Percentiles rank a stretch among this genome's conserved stretches.
Evolutionary conservation across 1,140 invertebrate genomes (phyloP).

Genomic region (Drosophila willistoni): DNA sequence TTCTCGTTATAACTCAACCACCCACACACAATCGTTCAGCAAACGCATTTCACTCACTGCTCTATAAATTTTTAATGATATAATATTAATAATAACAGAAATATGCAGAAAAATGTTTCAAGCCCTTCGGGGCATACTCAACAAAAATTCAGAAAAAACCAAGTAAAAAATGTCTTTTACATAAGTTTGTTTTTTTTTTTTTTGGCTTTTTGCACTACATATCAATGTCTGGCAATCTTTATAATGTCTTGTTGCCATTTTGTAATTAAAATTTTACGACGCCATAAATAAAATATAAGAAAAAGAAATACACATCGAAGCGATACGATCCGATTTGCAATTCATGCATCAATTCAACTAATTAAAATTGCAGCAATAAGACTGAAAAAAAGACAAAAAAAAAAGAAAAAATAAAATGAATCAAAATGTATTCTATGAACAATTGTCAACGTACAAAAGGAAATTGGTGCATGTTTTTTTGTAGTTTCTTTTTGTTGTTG

Average conservation of each 20-base stretch:
- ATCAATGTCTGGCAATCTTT: slow-evolving; percentile 52
- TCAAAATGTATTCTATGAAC: slow-evolving; percentile 55
- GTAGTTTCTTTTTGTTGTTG: too few species aligned
- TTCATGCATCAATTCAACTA: slow-evolving; percentile 59
- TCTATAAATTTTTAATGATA: slow-evolving; percentile 11
- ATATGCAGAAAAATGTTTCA: slow-evolving; percentile 4
- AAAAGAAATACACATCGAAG: slow-evolving; percentile 36
- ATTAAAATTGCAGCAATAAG: slow-evolving; percentile 53
- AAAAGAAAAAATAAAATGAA: slow-evolving; percentile 40
- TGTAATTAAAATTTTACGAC: slow-evolving; percentile 73
- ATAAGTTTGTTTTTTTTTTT: slow-evolving; percentile 30
- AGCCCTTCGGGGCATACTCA: slow-evolving; percentile 29
- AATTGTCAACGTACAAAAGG: slow-evolving; percentile 66
- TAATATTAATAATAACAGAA: slow-evolving; percentile 6
- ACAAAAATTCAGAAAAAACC: slow-evolving; percentile 3
- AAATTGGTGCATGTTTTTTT: slow-evolving; percentile 50
- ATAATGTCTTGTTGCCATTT: slow-evolving; percentile 73
- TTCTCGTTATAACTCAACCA: not conserved
- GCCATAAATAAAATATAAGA: slow-evolving; percentile 61
- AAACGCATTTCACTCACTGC: not conserved
- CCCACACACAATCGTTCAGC: not conserved
- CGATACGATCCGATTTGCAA: slow-evolving; percentile 53
- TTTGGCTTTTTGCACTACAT: slow-evolving; percentile 15
- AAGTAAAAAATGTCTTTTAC: slow-evolving; percentile 47
- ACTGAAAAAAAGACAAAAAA: not conserved